Evolutionary conservation across 2,888 invertebrate species (phyloP), one percentile per base, ranked within the genome.

Genomic region (Thereva unica): DNA sequence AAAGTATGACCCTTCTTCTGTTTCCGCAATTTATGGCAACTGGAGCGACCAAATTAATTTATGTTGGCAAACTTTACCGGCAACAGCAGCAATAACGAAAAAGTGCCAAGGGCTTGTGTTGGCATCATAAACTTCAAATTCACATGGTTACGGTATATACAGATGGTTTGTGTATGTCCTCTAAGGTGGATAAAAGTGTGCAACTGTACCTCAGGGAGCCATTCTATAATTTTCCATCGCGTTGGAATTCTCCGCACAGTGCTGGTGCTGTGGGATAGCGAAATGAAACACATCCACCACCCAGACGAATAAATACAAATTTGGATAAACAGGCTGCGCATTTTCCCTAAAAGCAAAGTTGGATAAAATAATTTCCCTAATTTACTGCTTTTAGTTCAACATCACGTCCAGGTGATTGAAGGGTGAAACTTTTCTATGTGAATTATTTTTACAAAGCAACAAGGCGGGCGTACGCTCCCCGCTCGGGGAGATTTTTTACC

Each of bases 291-390:
- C 55, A 64, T 42, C 44, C 5, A 23, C 44, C 54, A 40, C 45
- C 54, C 59, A 68, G 61, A 61, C 68, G 55, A 56, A 68, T 68
- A 68, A 68, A 68, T 68, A 66, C 66, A 66, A 68, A 68, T 68
- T 68, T 68, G 64, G 61, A 56, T 66, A 50, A 66, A 59, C 66
- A 66, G 68, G 52, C 63, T 64, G 66, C 66, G 66, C 66, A 66
- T 66, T 66, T 68, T 66, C 63, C 66, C 66, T 68, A 68, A 68
- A 68, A 66, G 68, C 66, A 68, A 68, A 68, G 68, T 68, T 68
- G 66, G 66, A 66, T 66, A 56, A 45, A 55, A 66, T 66, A 68
- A 68, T 68, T 68, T 68, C 50, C 63, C 56, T 68, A 68, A 68
- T 68, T 66, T 68, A 66, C 56, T 66, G 68, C 41, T 61, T 61